Conservation (phyloP, 2,113 vertebrate species). For the Chlorodrepanis virens region DNA sequence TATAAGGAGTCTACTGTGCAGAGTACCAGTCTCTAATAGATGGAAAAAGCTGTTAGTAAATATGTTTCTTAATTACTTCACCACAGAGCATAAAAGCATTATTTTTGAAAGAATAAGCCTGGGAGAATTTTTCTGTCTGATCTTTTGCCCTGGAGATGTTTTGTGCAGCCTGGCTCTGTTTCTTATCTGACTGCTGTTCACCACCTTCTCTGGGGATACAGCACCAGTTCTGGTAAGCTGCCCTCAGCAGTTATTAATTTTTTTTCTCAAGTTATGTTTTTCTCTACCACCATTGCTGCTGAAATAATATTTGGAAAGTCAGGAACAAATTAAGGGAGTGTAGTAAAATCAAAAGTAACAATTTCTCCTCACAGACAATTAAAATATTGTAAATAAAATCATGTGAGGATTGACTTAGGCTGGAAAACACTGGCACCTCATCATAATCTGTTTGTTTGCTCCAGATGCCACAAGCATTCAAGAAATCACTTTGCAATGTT, state of each 20-base stretch:
- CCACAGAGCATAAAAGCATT: background rate
- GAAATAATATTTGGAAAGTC: background rate
- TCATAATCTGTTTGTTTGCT: background rate
- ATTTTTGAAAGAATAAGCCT: conserved; percentile 41
- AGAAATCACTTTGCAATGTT: background rate
- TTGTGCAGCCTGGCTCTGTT: conserved; percentile 7
- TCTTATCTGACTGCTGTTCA: background rate
- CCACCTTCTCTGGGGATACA: background rate
- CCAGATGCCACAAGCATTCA: background rate
- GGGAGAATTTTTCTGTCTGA: background rate
- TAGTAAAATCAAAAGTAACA: background rate
- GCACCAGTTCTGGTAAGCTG: background rate
- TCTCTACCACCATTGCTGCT: background rate
- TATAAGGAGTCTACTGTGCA: background rate
- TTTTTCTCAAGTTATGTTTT: background rate
- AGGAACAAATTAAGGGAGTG: background rate
- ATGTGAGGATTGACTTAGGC: background rate
- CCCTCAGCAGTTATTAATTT: background rate
- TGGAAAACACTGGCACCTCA: background rate
- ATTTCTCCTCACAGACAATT: background rate
- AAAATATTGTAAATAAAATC: background rate
- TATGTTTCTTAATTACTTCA: conserved; percentile 18
- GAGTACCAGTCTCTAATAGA: conserved; percentile 3
- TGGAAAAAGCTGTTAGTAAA: conserved; percentile 3
- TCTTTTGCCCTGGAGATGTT: background rate